Percentiles rank a stretch among this genome's conserved stretches.
Conservation (phyloP, 2,113 vertebrate genomes). For the Leiothrix lutea region DNA sequence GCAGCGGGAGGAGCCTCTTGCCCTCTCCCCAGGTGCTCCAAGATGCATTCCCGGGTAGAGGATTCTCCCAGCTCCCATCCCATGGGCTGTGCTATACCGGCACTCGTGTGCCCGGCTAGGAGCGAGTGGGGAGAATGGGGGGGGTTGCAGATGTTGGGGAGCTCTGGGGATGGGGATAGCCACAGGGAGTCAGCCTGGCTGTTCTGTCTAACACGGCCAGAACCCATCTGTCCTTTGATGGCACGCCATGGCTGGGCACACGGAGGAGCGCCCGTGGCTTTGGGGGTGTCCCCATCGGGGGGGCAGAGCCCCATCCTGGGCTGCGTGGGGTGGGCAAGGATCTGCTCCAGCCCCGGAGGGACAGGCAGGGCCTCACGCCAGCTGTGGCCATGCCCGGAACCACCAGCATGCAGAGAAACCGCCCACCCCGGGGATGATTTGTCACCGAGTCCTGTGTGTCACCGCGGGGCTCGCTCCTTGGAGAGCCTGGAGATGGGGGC, state of each 20-base stretch:
- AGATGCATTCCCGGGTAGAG: rapidly evolving
- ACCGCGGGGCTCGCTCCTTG: not conserved
- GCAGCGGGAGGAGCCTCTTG: not conserved
- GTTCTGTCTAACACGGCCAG: not conserved
- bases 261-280: rapidly evolving
- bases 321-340: not conserved
- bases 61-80: not conserved
- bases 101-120: rapidly evolving
- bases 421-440: not conserved
- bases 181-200: not conserved
- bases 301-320: not conserved
- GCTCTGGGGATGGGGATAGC: not conserved
- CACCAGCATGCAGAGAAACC: not conserved
- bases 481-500: not conserved
- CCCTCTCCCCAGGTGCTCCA: not conserved
- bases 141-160: not conserved
- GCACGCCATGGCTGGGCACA: not conserved
- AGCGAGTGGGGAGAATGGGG: rapidly evolving
- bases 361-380: not conserved
- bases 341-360: not conserved
- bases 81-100: rapidly evolving
- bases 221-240: not conserved
- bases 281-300: rapidly evolving
- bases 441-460: not conserved
- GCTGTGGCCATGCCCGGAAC: not conserved